A percentile compares a stretch with the other conserved stretches of the same genome.
Evolutionary conservation across 1,140 invertebrate genomes (phyloP).

Genomic region (Bombus vancouverensis): DNA sequence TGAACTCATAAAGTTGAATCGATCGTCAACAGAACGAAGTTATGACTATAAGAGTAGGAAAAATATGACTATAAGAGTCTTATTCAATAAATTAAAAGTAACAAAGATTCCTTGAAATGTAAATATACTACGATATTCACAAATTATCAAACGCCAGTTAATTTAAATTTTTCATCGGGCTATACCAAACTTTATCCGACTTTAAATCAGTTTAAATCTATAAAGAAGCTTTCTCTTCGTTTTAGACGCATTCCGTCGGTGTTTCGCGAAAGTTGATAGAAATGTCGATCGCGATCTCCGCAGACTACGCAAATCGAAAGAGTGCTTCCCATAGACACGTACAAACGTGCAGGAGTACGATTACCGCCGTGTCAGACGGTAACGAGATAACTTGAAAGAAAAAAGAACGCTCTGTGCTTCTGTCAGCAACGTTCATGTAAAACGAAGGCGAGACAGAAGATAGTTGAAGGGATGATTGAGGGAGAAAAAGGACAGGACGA

Average conservation of each 20-base stretch:
- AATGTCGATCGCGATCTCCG: constrained; percentile 1
- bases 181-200: too few species aligned
- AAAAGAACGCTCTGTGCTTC: constrained; percentile 37
- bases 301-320: background rate
- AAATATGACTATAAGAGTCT: too few species aligned
- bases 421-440: constrained; percentile 29
- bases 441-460: constrained; percentile 15
- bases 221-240: background rate
- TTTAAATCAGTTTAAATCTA: too few species aligned
- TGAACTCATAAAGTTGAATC: too few species aligned
- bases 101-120: too few species aligned
- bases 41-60: too few species aligned
- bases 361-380: constrained; percentile 45
- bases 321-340: background rate
- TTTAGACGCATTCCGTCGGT: too few species aligned
- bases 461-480: background rate
- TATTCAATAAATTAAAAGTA: too few species aligned
- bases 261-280: background rate
- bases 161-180: too few species aligned
- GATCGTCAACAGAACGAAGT: too few species aligned
- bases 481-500: background rate
- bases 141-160: too few species aligned
- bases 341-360: constrained; percentile 25
- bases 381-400: constrained; percentile 59
- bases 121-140: too few species aligned